A percentile compares a stretch with the other conserved stretches of the same genome.
These are phyloP conservation scores for Sebastes nivosus DNA, from an alignment of 2,797 vertebrate genomes.

Conservation along the genomic window DNA sequence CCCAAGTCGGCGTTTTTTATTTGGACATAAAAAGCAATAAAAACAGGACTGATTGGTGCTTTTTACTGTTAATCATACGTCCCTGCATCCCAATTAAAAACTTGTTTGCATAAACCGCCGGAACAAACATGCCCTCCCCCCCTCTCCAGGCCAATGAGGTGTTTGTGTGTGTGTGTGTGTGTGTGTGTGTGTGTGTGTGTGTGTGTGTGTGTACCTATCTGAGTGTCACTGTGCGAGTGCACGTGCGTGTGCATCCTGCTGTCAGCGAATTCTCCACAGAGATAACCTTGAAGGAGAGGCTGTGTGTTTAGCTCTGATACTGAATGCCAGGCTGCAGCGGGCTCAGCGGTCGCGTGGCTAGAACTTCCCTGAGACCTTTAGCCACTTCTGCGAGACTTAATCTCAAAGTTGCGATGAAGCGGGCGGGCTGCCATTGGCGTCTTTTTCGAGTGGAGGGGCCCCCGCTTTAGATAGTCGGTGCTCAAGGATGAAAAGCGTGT, in stretches of 20 bases:
- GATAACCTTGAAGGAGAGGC: slow-evolving; percentile 79
- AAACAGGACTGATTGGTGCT: slow-evolving; percentile 34
- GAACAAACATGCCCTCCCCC: slow-evolving; percentile 36
- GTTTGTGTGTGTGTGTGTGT: slow-evolving; percentile 9
- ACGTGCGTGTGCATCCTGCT: slow-evolving; percentile 45
- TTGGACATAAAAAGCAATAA: slow-evolving; percentile 60
- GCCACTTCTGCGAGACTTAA: slow-evolving; percentile 51
- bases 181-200: background rate
- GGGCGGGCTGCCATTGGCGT: background rate
- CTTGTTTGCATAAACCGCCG: slow-evolving; percentile 65
- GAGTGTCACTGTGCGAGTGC: slow-evolving; percentile 31
- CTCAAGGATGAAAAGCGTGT: background rate
- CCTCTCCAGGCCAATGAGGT: background rate
- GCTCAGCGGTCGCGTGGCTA: slow-evolving; percentile 33
- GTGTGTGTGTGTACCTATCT: slow-evolving; percentile 13
- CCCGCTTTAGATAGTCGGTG: background rate
- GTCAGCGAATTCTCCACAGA: slow-evolving; percentile 75
- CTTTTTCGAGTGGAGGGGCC: background rate
- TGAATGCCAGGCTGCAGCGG: slow-evolving; percentile 56
- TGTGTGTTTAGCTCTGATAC: slow-evolving; percentile 64
- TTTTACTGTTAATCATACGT: slow-evolving; percentile 66
- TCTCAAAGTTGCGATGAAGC: slow-evolving; percentile 45
- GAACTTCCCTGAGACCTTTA: slow-evolving; percentile 61
- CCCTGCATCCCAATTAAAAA: slow-evolving; percentile 72
- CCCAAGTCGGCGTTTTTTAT: slow-evolving; percentile 47